Evolutionary conservation across 2,113 vertebrate genomes (phyloP), one percentile per base, ranked within the genome.

Genomic region (Oenanthe melanoleuca): DNA sequence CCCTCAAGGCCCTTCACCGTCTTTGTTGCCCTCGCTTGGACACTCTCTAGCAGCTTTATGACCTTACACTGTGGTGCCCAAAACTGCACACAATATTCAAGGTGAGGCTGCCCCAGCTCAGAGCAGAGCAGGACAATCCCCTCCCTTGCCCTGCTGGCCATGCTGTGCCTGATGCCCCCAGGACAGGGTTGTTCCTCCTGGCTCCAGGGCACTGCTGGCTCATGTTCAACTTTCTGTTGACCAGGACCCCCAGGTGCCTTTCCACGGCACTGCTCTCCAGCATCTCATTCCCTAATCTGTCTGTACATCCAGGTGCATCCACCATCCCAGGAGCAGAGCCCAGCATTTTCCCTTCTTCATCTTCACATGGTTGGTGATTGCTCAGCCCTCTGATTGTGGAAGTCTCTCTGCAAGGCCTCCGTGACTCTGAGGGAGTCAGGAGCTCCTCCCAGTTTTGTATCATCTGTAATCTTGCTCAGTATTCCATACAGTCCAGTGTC

Each of bases 81-180:
- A 66, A 75, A 21, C 52, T 34, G 21, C 25, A 3, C 34, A 3
- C n/a, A 29, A 1, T 0, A 12, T 3, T 14, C 4, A 7, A 38
- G 50, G 3, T 28, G 49, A 38, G n/a, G 11, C 38, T 5, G 14
- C 1, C 0, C 21, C 33, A 37, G 26, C 0, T 0, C 80, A 45
- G 59, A 12, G 5, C 38, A 63, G 67, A 22, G 14, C 2, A 0
- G 49, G 38, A 47, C 40, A 64, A n/a, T 55, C 40, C 9, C 47
- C 18, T 33, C 33, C 49, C 59, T 47, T 64, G 18, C 11, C 40
- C 0, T 0, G 34, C 34, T 37, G 34, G 34, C 34, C 34, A 37
- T 37, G 34, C 34, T 71, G 37, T 8, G 21, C 66, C 56, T 82
- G 47, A 11, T 33, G 3, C 1, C 12, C 28, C 14, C 40, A 64